Percentiles rank a stretch among this genome's conserved stretches.
These are phyloP conservation scores for Aphelinus atriplicis DNA, from an alignment of 1,140 invertebrate species.

Conservation along the genomic window DNA sequence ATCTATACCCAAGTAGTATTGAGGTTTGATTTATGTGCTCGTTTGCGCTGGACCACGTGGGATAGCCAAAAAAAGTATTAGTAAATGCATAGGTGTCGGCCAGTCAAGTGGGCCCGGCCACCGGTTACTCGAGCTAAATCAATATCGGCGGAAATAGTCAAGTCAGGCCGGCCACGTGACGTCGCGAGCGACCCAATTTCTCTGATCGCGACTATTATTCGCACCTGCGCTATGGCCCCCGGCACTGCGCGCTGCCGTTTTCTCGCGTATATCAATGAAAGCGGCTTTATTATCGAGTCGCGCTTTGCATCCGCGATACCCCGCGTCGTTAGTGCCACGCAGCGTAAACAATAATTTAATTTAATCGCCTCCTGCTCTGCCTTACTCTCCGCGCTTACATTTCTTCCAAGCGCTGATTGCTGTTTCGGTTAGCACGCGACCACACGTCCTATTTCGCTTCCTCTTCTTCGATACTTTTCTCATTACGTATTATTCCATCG, in stretches of 20 bases:
- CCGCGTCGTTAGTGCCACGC: neutral
- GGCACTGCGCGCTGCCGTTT: neutral
- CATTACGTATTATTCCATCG: no score
- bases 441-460: no score
- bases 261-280: neutral
- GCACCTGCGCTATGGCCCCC: conserved; percentile 7
- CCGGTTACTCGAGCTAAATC: neutral
- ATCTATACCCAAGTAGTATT: no score
- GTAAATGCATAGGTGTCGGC: no score
- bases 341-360: conserved; percentile 5
- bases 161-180: conserved; percentile 1
- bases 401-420: no score
- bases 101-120: no score
- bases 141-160: conserved; percentile 21
- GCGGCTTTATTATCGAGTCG: conserved; percentile 4
- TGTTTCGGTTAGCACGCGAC: no score
- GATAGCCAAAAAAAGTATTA: no score
- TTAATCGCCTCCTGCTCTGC: conserved; percentile 2
- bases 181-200: conserved; percentile 38
- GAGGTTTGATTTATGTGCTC: no score
- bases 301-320: neutral
- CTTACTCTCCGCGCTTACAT: no score
- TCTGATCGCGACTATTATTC: conserved; percentile 41
- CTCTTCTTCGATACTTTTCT: no score
- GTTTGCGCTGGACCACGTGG: no score